Base-by-base conservation (phyloP, 2,113 vertebrate species). In the Himantopus leucocephalus region DNA sequence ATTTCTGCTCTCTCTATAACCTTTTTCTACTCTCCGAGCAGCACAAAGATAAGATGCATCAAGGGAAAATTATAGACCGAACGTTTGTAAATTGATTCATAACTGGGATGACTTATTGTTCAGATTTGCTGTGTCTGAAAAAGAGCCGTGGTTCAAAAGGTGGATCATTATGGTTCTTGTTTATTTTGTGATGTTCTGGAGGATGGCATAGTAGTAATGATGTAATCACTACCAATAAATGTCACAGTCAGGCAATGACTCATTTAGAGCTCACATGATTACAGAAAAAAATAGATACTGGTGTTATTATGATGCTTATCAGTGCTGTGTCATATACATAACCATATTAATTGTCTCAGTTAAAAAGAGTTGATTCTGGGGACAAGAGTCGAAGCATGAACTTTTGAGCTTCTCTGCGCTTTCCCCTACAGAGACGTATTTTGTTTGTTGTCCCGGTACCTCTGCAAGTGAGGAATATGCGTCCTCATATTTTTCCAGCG, bases 171-270 rank as follows among this genome's bases (percentile, higher is more conserved):
- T 14, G 30, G 32, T 14, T 64, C 45, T 60, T 80, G 47, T 80
- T 78, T 82, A 75, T 82, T 88, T 73, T 55, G 45, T 35, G 41
- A 16, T 81, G n/a, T 26, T 80, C 64, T 77, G 30, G 27, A 52
- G 80, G 37, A 79, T 58, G 73, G 45, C 71, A 79, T n/a, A 53
- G 72, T 92, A 96, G 90, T 35, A 81, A 76, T 91, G 67, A 95
- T 88, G 75, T 68, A 90, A 96, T 68, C 48, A 19, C 15, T 37
- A 56, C 32, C 85, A 67, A 53, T 60, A 94, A 94, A 84, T 62
- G 35, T 58, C 79, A 70, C 37, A 47, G 86, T 35, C 35, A 21
- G 53, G 56, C 71, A 90, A 21, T 12, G 10, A 82, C 50, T 94
- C 53, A 34, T 73, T 79, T 78, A 64, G 47, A 74, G n/a, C 70